phyloP scores from a whole-genome alignment of 2,888 invertebrate species.

The Lasioglossum morio region DNA sequence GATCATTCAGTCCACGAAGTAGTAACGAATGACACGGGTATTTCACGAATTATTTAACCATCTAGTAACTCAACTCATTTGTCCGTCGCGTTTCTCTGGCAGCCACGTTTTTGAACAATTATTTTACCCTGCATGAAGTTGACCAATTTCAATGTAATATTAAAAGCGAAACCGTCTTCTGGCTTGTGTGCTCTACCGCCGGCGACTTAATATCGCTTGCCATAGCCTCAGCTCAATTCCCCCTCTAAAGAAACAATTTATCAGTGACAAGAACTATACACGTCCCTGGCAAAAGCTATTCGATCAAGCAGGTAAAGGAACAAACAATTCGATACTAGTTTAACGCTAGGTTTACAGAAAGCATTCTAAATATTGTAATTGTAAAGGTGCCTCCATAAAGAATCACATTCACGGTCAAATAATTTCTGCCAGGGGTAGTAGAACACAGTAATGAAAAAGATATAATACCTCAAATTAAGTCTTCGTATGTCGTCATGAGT shows the following conservation, averaged over 20 bases:
- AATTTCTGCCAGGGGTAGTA: not conserved
- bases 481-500: conserved; percentile 93
- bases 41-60: conserved; percentile 17
- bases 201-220: conserved; percentile 88
- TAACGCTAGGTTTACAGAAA: too few species aligned
- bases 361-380: too few species aligned
- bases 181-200: conserved; percentile 40
- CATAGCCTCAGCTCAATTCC: conserved; percentile 94
- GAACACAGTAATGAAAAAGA: not conserved
- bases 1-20: conserved; percentile 6
- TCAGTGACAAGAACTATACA: conserved; percentile 28
- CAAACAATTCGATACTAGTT: too few species aligned
- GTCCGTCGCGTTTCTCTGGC: conserved; percentile 11
- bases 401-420: not conserved
- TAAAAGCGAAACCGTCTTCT: conserved; percentile 19
- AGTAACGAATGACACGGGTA: conserved; percentile 27
- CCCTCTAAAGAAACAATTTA: conserved; percentile 86
- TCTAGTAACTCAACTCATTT: conserved; percentile 11
- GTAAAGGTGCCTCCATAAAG: too few species aligned
- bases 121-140: conserved; percentile 59
- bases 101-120: conserved; percentile 33
- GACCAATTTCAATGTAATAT: conserved; percentile 20
- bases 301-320: not conserved
- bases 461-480: conserved; percentile 90
- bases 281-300: not conserved